Evolutionary conservation across 2,113 vertebrate genomes (phyloP).

Genomic region (Dolichallabes microphthalmus): DNA sequence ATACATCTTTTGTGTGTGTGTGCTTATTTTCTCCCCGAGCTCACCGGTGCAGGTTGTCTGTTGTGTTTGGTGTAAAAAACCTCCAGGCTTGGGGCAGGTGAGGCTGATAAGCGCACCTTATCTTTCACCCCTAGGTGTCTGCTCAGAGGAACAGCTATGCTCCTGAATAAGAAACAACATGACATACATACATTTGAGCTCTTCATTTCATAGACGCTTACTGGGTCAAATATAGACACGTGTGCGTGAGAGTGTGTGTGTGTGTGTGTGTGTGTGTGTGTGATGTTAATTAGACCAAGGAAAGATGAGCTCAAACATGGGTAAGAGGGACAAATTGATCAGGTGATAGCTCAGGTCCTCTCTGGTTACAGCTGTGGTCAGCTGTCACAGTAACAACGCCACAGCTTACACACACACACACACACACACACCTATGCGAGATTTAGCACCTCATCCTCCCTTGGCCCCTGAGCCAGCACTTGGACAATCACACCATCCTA

Average conservation of each 20-base stretch:
- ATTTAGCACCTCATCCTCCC: constrained; percentile 7
- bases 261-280: not conserved
- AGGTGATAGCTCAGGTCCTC: constrained; percentile 5
- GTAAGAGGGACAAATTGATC: constrained; percentile 14
- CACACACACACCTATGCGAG: constrained; percentile 9
- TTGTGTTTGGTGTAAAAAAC: constrained; percentile 70
- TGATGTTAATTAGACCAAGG: constrained; percentile 9
- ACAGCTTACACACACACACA: constrained; percentile 17
- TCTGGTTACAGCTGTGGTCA: constrained; percentile 41
- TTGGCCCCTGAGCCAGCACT: not conserved
- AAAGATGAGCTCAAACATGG: constrained; percentile 26
- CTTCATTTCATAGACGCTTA: not conserved
- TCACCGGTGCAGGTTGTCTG: constrained; percentile 72
- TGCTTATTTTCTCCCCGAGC: constrained; percentile 40
- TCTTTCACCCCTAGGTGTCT: constrained; percentile 77
- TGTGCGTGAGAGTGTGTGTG: not conserved
- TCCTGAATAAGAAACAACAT: constrained; percentile 61
- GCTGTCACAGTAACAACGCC: constrained; percentile 25
- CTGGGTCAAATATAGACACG: not conserved
- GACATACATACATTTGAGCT: not conserved
- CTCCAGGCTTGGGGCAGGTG: constrained; percentile 74
- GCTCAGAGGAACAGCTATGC: constrained; percentile 77
- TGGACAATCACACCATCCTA: constrained; percentile 1
- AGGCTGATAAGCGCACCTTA: constrained; percentile 60
- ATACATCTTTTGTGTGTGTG: constrained; percentile 2